phyloP scores from a whole-genome alignment of 1,140 invertebrate genomes.

The Oppia nitens region DNA sequence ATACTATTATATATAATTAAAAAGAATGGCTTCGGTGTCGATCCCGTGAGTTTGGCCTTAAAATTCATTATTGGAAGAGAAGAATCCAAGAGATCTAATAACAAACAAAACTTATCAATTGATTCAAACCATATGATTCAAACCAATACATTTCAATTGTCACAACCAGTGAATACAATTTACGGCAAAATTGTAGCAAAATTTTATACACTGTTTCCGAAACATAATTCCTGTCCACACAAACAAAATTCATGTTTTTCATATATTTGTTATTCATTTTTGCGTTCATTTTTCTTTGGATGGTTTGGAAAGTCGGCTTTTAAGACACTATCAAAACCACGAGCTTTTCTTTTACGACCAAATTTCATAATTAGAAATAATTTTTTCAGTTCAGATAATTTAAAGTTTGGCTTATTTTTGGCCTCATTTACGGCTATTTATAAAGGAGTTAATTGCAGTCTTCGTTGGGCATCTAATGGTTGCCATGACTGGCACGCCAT shows the following conservation, averaged over 20 bases:
- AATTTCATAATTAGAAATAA: neutral
- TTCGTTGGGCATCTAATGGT: conserved; percentile 10
- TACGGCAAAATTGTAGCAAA: neutral
- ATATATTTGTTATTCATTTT: neutral
- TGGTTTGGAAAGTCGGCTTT: neutral
- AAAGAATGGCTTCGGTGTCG: conserved; percentile 10
- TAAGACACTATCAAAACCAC: neutral
- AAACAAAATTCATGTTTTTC: neutral
- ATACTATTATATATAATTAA: conserved; percentile 11
- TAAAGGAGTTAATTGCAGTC: conserved; percentile 15
- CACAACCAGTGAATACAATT: too few species aligned
- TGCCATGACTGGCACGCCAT: conserved; percentile 10
- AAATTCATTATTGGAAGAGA: conserved; percentile 12
- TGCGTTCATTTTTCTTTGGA: neutral
- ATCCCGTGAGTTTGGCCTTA: conserved; percentile 12
- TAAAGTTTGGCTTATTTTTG: conserved; percentile 19
- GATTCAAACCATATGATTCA: neutral
- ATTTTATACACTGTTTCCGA: neutral
- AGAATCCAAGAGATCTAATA: conserved; percentile 5
- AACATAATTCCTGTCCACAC: conserved; percentile 1
- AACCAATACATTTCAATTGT: too few species aligned
- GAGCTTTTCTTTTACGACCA: neutral
- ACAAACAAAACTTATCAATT: neutral
- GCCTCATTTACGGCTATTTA: conserved; percentile 20
- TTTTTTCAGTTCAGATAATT: neutral